phyloP scores from a whole-genome alignment of 2,888 invertebrate species.

The Ischnura elegans region DNA sequence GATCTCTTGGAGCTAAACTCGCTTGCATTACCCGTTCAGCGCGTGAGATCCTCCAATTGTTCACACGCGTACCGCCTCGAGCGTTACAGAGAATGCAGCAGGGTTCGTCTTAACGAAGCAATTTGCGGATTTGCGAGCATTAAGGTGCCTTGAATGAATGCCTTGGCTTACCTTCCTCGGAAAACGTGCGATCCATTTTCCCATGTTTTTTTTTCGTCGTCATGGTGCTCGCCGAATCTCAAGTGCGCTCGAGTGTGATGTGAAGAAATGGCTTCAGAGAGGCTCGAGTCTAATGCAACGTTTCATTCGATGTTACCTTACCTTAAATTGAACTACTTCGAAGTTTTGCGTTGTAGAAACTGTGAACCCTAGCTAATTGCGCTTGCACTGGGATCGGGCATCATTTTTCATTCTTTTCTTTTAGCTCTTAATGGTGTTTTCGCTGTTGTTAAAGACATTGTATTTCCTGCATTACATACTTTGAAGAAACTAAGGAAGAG shows the following conservation, averaged over 20 bases:
- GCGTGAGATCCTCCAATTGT: conserved; percentile 4
- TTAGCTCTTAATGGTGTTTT: too few species aligned
- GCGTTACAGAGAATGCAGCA: background rate
- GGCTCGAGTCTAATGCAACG: too few species aligned
- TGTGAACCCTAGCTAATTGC: too few species aligned
- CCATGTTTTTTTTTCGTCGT: background rate
- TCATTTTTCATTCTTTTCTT: too few species aligned
- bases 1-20: too few species aligned
- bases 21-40: background rate
- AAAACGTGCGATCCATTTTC: conserved; percentile 18
- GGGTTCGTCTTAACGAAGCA: conserved; percentile 1
- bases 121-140: background rate
- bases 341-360: too few species aligned
- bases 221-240: background rate
- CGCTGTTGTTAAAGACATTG: too few species aligned
- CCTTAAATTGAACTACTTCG: too few species aligned
- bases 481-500: too few species aligned
- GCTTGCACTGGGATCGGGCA: too few species aligned
- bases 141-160: background rate
- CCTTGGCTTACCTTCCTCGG: background rate
- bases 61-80: background rate
- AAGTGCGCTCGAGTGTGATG: background rate
- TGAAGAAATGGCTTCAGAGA: background rate
- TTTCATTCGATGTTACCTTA: too few species aligned
- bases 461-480: too few species aligned